Evolutionary conservation across 2,888 invertebrate genomes (phyloP), one percentile per base, ranked within the genome.

Genomic region (Dryadula phaetusa): DNA sequence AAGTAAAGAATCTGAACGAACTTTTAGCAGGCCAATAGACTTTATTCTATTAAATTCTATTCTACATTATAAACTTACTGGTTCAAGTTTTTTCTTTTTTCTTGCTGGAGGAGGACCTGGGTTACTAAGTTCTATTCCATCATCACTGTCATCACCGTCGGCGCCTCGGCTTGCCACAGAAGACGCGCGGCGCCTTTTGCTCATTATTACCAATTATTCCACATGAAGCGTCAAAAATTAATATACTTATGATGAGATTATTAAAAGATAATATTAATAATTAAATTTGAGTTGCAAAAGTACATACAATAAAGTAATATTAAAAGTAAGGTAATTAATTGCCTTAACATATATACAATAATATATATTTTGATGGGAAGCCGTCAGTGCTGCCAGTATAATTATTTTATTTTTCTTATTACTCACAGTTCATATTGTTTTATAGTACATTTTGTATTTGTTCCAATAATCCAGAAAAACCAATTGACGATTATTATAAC

Each of bases 161-260:
- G 90, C 88, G 0, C 95, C 94, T 20, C 96, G 94, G 81, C 96
- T 96, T 1, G 97, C 96, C 65, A 95, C 96, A n/a, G 97, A 97
- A 72, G 97, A 97, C 53, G 97, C 96, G 75, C 97, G 94, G 75
- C 97, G 94, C 79, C 97, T 93, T 84, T 97, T 97, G 87, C 95
- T 96, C 95, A 97, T 95, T 20, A 20, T 54, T 40, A 60, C 32
- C 0, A 28, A 42, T 10, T 52, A 49, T 42, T 14, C 16, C 40
- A 58, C 12, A 64, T 46, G 20, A 12, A 28, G 3, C 7, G 44
- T 8, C 14, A 37, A 22, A 2, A 56, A 14, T 20, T 14, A n/a
- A 16, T 16, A 3, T 28, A 52, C 16, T 8, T 28, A 47, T 10
- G 10, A 5, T 2, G 7, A 6, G 8, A 56, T 10, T n/a, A 14